These are phyloP conservation scores for Spilosoma lubricipeda DNA, from an alignment of 2,888 invertebrate species.

Conservation along the genomic window DNA sequence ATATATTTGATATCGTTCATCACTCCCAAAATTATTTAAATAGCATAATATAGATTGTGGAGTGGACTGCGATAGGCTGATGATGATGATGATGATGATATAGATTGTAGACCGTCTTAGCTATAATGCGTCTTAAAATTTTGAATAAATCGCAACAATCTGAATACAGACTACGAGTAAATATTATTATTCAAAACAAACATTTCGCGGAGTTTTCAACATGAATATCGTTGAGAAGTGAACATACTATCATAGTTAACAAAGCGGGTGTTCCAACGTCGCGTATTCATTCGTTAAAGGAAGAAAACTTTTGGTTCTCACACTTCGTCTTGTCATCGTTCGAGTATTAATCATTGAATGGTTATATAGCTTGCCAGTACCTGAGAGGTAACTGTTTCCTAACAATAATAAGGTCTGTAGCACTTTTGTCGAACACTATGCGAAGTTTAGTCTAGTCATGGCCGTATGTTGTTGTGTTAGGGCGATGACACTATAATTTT, in stretches of 20 bases:
- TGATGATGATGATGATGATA: too few relatives aligned
- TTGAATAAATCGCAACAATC: neutral
- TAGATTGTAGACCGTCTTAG: neutral
- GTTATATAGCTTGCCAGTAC: constrained; percentile 70
- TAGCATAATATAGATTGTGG: neutral
- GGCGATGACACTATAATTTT: constrained; percentile 42
- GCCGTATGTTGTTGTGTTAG: constrained; percentile 50
- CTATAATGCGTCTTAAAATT: neutral
- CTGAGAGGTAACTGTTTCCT: constrained; percentile 76
- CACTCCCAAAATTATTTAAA: neutral
- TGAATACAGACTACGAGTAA: neutral
- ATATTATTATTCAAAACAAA: neutral
- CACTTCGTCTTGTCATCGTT: constrained; percentile 73
- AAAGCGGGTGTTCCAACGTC: constrained; percentile 18
- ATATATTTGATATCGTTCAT: neutral
- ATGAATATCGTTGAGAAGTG: constrained; percentile 1
- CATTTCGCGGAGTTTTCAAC: constrained; percentile 1
- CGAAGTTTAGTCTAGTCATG: constrained; percentile 61
- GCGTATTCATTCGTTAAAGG: constrained; percentile 46
- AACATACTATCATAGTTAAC: constrained; percentile 20
- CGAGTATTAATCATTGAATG: constrained; percentile 80
- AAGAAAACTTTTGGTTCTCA: constrained; percentile 61
- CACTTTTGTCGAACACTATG: constrained; percentile 66
- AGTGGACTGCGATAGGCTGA: too few relatives aligned
- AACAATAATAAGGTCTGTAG: constrained; percentile 68